Conservation (phyloP, 1,140 invertebrate species). For the Ephestia elutella region DNA sequence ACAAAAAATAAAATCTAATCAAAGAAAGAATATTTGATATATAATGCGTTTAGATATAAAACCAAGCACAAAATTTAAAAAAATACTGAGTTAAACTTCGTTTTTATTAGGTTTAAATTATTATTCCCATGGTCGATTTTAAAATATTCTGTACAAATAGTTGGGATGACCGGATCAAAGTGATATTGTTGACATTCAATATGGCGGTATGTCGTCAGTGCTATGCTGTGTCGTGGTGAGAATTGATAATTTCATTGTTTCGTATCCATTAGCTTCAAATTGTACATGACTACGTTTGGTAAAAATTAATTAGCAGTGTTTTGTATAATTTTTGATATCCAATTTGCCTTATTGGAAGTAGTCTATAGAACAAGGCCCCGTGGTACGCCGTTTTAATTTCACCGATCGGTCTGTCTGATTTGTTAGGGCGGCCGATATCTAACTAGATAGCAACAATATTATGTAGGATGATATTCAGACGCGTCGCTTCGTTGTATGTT, state of each 20-base stretch:
- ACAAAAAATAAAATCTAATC: constrained; percentile 59
- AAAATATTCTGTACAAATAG: constrained; percentile 10
- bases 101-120: constrained; percentile 8
- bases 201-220: constrained; percentile 96
- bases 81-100: constrained; percentile 16
- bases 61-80: constrained; percentile 52
- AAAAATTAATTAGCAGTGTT: constrained; percentile 24
- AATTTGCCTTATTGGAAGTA: constrained; percentile 26
- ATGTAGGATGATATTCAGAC: constrained; percentile 49
- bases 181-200: constrained; percentile 78
- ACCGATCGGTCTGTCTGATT: constrained; percentile 39
- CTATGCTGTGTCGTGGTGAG: constrained; percentile 92
- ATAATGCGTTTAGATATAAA: constrained; percentile 58
- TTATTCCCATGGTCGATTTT: constrained; percentile 12
- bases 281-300: constrained; percentile 24
- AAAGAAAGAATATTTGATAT: background rate
- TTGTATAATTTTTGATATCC: constrained; percentile 24
- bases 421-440: constrained; percentile 49
- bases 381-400: constrained; percentile 54
- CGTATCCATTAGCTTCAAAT: constrained; percentile 39
- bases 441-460: constrained; percentile 62
- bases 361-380: constrained; percentile 17
- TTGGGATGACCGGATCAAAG: constrained; percentile 53
- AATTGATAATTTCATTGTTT: constrained; percentile 58
- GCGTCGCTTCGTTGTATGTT: constrained; percentile 35